Evolutionary conservation across 2,113 vertebrate genomes (phyloP).

Genomic region (Climacteris rufus): DNA sequence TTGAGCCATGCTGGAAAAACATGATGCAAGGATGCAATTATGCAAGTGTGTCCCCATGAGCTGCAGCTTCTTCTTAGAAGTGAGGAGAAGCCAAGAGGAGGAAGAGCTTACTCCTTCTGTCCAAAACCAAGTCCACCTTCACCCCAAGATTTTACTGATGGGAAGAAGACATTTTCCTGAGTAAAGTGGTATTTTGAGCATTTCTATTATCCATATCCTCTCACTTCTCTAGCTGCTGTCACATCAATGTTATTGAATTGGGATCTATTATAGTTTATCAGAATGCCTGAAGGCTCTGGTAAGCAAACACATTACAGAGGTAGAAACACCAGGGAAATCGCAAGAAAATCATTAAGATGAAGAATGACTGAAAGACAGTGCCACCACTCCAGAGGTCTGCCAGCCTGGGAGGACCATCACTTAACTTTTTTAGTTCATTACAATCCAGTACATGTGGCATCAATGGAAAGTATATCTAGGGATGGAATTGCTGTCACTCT

Average conservation of each 20-base stretch:
- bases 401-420: not conserved
- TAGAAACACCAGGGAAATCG: constrained; percentile 47
- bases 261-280: constrained; percentile 17
- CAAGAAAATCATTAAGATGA: constrained; percentile 46
- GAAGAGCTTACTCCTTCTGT: not conserved
- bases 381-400: constrained; percentile 26
- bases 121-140: not conserved
- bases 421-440: constrained; percentile 42
- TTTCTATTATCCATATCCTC: not conserved
- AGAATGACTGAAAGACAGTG: constrained; percentile 24
- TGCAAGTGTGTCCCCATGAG: too few species aligned
- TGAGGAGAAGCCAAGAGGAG: not conserved
- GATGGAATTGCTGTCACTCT: not conserved
- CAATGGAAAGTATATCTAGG: constrained; percentile 15
- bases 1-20: not conserved
- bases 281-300: not conserved
- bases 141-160: not conserved
- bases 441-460: constrained; percentile 26
- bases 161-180: not conserved
- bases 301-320: constrained; percentile 18
- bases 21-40: not conserved
- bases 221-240: constrained; percentile 24
- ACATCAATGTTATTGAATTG: not conserved
- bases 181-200: not conserved
- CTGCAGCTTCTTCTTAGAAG: not conserved